Evolutionary conservation across 2,888 invertebrate genomes (phyloP).

Genomic region (Eustalomyia histrio): DNA sequence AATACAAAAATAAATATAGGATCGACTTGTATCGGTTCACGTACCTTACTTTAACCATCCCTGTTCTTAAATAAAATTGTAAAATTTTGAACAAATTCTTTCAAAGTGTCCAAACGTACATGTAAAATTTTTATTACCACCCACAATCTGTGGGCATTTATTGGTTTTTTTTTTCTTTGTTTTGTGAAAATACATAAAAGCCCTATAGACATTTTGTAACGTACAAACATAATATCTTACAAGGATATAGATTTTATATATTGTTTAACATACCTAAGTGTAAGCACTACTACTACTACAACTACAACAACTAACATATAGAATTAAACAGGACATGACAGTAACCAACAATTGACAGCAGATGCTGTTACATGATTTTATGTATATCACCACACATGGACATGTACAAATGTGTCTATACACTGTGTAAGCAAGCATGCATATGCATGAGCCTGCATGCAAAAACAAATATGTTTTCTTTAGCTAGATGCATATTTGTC

Average conservation of each 20-base stretch:
- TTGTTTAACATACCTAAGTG: constrained; percentile 24
- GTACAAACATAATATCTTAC: constrained; percentile 1
- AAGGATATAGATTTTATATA: constrained; percentile 16
- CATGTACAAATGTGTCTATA: background rate
- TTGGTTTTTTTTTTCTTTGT: background rate
- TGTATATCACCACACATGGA: background rate
- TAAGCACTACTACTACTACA: constrained; percentile 8
- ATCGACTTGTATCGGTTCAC: no score
- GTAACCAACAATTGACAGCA: constrained; percentile 60
- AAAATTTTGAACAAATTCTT: constrained; percentile 4
- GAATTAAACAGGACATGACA: constrained; percentile 51
- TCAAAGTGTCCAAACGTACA: constrained; percentile 36
- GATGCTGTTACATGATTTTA: constrained; percentile 59
- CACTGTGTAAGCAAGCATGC: background rate
- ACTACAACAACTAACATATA: constrained; percentile 15
- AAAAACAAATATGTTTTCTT: background rate
- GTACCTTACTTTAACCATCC: background rate
- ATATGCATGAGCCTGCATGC: background rate
- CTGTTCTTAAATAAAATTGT: constrained; percentile 2
- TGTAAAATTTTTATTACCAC: constrained; percentile 42
- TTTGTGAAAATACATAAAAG: constrained; percentile 4
- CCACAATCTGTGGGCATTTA: constrained; percentile 43
- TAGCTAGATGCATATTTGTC: constrained; percentile 51
- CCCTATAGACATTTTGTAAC: constrained; percentile 15
- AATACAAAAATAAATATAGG: no score